Conservation (phyloP, 2,797 vertebrate genomes). For the Leptoclinus maculatus region DNA sequence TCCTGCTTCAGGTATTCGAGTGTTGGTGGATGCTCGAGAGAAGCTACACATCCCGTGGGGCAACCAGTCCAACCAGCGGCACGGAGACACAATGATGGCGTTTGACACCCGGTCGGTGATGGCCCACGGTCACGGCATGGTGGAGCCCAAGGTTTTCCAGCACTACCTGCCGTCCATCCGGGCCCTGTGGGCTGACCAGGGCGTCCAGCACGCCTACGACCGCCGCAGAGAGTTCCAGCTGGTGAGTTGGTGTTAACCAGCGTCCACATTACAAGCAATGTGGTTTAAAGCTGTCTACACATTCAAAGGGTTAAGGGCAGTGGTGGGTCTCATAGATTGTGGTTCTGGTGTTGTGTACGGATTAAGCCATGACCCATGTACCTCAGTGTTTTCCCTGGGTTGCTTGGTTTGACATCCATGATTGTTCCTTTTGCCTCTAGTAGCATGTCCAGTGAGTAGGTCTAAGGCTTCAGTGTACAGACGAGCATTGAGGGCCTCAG, state of each 20-base stretch:
- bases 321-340: neutral
- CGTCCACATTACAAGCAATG: too few relatives aligned
- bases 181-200: conserved; percentile 91
- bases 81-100: conserved; percentile 93
- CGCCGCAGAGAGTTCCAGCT: conserved; percentile 96
- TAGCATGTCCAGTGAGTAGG: neutral
- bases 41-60: conserved; percentile 98
- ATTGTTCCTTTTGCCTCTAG: neutral
- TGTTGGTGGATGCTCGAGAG: conserved; percentile 95
- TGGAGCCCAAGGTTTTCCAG: conserved; percentile 89
- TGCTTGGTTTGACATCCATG: neutral
- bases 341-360: neutral
- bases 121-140: conserved; percentile 86
- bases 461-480: conserved; percentile 3
- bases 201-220: conserved; percentile 95
- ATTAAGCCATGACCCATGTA: neutral
- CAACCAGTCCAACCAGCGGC: conserved; percentile 87
- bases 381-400: neutral
- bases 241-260: conserved; percentile 82
- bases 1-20: conserved; percentile 88
- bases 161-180: conserved; percentile 90
- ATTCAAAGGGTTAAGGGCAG: neutral
- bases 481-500: conserved; percentile 20
- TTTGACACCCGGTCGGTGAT: conserved; percentile 91
- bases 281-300: too few relatives aligned